phyloP scores from a whole-genome alignment of 92 coral and sea anemone genomes.

The Palythoa grandis region DNA sequence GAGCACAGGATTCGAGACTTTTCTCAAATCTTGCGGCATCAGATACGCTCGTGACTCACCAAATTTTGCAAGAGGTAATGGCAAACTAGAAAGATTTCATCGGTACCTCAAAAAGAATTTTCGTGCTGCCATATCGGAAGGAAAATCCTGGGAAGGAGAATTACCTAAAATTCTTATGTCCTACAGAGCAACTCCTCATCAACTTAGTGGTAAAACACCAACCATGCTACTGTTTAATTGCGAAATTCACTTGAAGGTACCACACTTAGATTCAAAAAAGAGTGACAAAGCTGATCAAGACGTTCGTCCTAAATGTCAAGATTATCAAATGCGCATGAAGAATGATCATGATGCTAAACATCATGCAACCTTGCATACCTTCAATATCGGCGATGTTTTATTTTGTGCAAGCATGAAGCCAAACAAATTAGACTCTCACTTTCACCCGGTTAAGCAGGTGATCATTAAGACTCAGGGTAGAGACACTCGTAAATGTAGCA shows the following conservation, averaged over 20 bases:
- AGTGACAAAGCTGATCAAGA: not conserved
- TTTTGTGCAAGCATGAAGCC: constrained; percentile 45
- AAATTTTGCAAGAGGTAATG: constrained; percentile 59
- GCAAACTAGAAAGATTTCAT: constrained; percentile 59
- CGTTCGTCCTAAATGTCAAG: not conserved
- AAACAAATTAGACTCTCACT: constrained; percentile 27
- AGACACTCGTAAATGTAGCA: constrained; percentile 43
- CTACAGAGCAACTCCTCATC: constrained; percentile 64
- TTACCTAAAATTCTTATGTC: constrained; percentile 56
- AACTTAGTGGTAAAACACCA: constrained; percentile 57
- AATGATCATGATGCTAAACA: constrained; percentile 44
- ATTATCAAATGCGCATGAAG: constrained; percentile 9
- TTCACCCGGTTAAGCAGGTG: constrained; percentile 39
- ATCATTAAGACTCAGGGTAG: constrained; percentile 36
- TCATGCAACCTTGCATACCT: constrained; percentile 43
- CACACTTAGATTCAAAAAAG: not conserved
- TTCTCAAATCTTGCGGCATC: constrained; percentile 60
- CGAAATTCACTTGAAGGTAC: constrained; percentile 38
- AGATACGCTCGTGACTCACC: constrained; percentile 58
- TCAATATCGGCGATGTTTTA: constrained; percentile 42
- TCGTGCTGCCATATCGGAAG: constrained; percentile 54
- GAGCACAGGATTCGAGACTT: constrained; percentile 60
- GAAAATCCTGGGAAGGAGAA: constrained; percentile 50
- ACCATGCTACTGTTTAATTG: constrained; percentile 47
- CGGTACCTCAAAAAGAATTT: constrained; percentile 55